Percentiles rank a stretch among this genome's conserved stretches.
Evolutionary conservation across 1,140 invertebrate species (phyloP).

Genomic region (Sitophilus oryzae): DNA sequence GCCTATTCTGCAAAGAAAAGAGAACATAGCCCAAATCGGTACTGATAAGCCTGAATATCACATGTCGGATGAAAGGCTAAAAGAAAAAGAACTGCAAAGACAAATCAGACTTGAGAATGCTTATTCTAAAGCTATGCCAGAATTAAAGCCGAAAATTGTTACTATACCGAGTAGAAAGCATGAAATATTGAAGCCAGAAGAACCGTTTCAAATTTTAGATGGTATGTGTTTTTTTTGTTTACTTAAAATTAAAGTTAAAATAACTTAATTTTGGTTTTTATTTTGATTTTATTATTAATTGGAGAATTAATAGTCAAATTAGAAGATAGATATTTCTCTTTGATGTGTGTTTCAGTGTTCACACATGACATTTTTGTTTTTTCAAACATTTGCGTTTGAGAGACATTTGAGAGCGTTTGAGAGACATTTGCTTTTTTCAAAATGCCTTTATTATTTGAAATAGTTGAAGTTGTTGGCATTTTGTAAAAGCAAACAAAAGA

Average conservation of each 20-base stretch:
- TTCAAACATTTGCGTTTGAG: too few species aligned
- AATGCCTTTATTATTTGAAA: too few species aligned
- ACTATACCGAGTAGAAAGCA: slow-evolving; percentile 26
- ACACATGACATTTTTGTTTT: too few species aligned
- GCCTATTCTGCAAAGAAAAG: slow-evolving; percentile 40
- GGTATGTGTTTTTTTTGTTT: slow-evolving; percentile 3
- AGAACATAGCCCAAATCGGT: slow-evolving; percentile 34
- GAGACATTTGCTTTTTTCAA: too few species aligned
- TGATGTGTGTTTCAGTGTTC: too few species aligned
- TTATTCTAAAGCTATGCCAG: slow-evolving; percentile 34
- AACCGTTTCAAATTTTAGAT: slow-evolving; percentile 21
- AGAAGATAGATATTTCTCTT: too few species aligned
- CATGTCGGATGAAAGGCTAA: slow-evolving; percentile 36
- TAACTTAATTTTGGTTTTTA: not conserved
- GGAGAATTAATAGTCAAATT: too few species aligned
- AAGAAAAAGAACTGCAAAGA: slow-evolving; percentile 30
- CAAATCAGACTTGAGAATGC: slow-evolving; percentile 38
- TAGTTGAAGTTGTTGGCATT: too few species aligned
- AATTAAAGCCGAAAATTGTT: slow-evolving; percentile 26
- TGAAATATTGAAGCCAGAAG: slow-evolving; percentile 4
- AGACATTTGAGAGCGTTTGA: too few species aligned
- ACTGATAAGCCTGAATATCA: slow-evolving; percentile 37
- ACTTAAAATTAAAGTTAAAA: not conserved
- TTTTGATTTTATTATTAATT: not conserved
- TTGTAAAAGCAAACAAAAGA: too few species aligned